Evolutionary conservation across 2,113 vertebrate genomes (phyloP).

Genomic region (Pycnonotus jocosus): DNA sequence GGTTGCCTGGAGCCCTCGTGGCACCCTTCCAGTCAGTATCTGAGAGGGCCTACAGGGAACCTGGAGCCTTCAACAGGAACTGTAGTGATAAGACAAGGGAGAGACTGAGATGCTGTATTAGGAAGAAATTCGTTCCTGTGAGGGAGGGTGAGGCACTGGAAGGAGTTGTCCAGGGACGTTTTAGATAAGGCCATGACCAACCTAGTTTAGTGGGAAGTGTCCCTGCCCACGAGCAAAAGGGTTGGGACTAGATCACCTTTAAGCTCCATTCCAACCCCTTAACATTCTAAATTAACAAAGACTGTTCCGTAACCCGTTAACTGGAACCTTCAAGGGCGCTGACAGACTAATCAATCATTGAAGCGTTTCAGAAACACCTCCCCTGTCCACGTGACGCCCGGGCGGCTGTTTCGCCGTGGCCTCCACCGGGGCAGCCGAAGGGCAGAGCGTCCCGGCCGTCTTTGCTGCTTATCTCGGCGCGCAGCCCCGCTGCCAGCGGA

Average conservation of each 20-base stretch:
- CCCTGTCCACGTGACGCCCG: neutral
- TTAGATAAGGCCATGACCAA: neutral
- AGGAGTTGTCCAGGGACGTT: neutral
- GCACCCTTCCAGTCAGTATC: neutral
- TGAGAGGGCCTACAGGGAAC: neutral
- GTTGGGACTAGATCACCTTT: neutral
- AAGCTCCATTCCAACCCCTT: neutral
- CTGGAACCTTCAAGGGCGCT: neutral
- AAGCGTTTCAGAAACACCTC: too few relatives aligned
- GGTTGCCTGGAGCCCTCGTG: neutral
- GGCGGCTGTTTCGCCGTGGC: neutral
- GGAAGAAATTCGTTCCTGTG: neutral
- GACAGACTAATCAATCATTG: neutral
- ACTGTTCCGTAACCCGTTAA: neutral
- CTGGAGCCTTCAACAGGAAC: neutral
- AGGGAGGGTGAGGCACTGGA: too few relatives aligned
- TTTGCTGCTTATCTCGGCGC: neutral
- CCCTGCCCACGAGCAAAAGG: neutral
- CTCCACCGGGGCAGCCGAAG: neutral
- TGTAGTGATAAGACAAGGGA: neutral
- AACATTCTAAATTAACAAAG: neutral
- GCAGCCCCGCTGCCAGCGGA: neutral
- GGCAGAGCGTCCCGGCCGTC: accelerated
- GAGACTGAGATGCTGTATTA: neutral
- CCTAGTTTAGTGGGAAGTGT: too few relatives aligned